A percentile compares a stretch with the other conserved stretches of the same genome.
These are phyloP conservation scores for Linepithema humile DNA, from an alignment of 1,140 invertebrate species.

Conservation along the genomic window DNA sequence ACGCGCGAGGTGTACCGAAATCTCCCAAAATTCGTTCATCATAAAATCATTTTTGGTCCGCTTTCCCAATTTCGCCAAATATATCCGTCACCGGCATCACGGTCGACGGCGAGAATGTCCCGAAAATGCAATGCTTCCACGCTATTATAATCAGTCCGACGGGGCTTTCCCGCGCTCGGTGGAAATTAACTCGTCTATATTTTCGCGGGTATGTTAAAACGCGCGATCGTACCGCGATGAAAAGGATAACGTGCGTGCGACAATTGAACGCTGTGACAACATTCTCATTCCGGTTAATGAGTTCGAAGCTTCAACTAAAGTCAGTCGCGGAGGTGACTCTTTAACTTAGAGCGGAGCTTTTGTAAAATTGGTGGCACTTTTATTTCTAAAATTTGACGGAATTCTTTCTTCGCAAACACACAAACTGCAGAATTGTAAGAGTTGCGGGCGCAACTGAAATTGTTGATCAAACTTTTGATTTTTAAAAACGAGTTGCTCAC, in stretches of 20 bases:
- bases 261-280: no score
- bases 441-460: no score
- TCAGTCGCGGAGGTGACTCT: no score
- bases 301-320: no score
- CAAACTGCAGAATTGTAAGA: no score
- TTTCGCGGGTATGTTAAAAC: not conserved
- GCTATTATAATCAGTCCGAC: not conserved
- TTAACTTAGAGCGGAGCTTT: no score
- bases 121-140: not conserved
- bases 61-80: not conserved
- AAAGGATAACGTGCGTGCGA: not conserved
- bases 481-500: no score
- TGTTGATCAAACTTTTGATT: no score
- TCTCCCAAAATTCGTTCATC: constrained; percentile 26
- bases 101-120: not conserved
- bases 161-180: not conserved
- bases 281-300: not conserved
- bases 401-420: no score
- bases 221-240: not conserved
- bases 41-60: constrained; percentile 19
- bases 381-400: no score
- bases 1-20: not conserved
- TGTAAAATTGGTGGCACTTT: no score
- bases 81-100: not conserved
- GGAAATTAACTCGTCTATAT: constrained; percentile 3